These are phyloP conservation scores for Ameiurus melas DNA, from an alignment of 2,113 vertebrate genomes.

Conservation along the genomic window DNA sequence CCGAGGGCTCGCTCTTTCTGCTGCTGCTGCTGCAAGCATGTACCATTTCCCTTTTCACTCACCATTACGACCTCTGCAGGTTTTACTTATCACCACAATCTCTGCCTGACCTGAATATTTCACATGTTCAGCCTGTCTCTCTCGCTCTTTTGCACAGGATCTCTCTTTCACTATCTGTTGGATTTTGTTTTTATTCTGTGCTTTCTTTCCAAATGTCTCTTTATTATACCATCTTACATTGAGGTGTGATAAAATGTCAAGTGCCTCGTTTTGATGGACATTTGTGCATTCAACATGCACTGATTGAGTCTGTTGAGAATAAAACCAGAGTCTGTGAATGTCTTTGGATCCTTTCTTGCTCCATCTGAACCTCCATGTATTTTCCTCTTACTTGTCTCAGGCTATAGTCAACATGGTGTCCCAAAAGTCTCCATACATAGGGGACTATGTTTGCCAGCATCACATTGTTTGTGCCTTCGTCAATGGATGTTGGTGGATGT, in stretches of 20 bases:
- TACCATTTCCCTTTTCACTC: slow-evolving; percentile 7
- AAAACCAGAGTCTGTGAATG: slow-evolving; percentile 58
- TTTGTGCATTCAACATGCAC: slow-evolving; percentile 66
- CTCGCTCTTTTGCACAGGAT: background rate
- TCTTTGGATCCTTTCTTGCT: slow-evolving; percentile 26
- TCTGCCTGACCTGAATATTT: background rate
- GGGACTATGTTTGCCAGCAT: too few species aligned
- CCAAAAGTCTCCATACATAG: too few species aligned
- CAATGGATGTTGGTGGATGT: too few species aligned
- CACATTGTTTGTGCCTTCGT: too few species aligned
- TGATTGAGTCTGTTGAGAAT: slow-evolving; percentile 56
- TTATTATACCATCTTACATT: slow-evolving; percentile 49
- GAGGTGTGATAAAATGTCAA: slow-evolving; percentile 68
- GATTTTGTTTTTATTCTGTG: background rate
- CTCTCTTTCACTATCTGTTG: background rate
- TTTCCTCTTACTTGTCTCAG: background rate
- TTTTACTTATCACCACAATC: slow-evolving; percentile 24
- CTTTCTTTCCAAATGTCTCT: slow-evolving; percentile 46
- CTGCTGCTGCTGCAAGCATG: slow-evolving; percentile 20
- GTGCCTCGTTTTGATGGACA: slow-evolving; percentile 58
- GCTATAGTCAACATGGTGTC: background rate
- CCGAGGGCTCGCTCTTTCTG: slow-evolving; percentile 40
- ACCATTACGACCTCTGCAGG: slow-evolving; percentile 26
- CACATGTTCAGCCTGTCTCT: background rate
- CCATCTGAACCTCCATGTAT: background rate